Conservation (phyloP, 2,113 vertebrate genomes). For the Erythrolamprus reginae region DNA sequence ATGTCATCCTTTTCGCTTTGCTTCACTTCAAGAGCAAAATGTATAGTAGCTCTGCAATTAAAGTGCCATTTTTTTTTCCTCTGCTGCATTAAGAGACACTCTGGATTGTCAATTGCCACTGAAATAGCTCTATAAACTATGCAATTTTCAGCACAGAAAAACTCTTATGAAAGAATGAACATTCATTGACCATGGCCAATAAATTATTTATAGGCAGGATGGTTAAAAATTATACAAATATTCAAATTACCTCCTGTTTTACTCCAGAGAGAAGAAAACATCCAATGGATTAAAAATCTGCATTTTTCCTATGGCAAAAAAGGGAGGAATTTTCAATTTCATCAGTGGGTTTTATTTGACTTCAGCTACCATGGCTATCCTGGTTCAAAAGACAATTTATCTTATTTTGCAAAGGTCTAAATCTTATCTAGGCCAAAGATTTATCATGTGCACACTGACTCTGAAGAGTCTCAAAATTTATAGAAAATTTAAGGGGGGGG, state of each 20-base stretch:
- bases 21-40: slow-evolving; percentile 53
- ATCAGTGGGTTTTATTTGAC: slow-evolving; percentile 64
- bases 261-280: slow-evolving; percentile 70
- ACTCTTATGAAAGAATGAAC: slow-evolving; percentile 68
- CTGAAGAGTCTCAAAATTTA: background rate
- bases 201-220: slow-evolving; percentile 75
- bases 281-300: slow-evolving; percentile 68
- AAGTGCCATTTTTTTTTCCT: slow-evolving; percentile 60
- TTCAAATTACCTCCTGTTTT: slow-evolving; percentile 56
- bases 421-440: background rate
- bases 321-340: slow-evolving; percentile 69
- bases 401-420: background rate
- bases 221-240: slow-evolving; percentile 73
- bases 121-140: slow-evolving; percentile 69
- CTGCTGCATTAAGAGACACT: slow-evolving; percentile 56
- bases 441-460: background rate
- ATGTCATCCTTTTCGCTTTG: slow-evolving; percentile 55
- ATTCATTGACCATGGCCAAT: slow-evolving; percentile 74
- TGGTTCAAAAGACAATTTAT: slow-evolving; percentile 60
- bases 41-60: slow-evolving; percentile 59
- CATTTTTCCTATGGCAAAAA: slow-evolving; percentile 26
- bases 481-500: background rate
- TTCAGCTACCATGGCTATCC: slow-evolving; percentile 69
- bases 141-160: slow-evolving; percentile 69
- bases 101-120: slow-evolving; percentile 65